Percentiles rank a stretch among this genome's conserved stretches.
phyloP scores from a whole-genome alignment of 2,797 vertebrate genomes.

The Darevskia nairensis region DNA sequence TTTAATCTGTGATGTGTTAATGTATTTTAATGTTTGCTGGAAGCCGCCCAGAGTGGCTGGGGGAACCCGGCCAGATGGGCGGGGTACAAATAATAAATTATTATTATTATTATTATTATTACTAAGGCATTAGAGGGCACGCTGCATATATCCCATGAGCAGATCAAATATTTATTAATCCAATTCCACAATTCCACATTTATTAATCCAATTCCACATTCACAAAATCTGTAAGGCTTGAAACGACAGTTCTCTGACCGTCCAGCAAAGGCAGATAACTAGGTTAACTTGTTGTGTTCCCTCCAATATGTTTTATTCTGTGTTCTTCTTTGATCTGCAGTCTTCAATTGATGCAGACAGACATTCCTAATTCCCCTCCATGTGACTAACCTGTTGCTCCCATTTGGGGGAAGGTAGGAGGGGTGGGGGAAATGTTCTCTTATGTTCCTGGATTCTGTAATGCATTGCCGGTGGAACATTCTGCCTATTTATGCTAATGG shows the following conservation, averaged over 20 bases:
- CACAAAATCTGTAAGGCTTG: neutral
- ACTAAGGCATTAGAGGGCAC: neutral
- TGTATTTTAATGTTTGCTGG: too few relatives aligned
- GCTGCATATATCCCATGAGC: neutral
- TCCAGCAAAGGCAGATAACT: too few relatives aligned
- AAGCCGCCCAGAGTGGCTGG: too few relatives aligned
- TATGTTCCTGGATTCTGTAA: neutral
- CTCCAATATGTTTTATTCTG: neutral
- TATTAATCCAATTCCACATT: neutral
- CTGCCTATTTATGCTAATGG: neutral
- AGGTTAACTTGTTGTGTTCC: neutral
- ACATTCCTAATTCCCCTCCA: neutral
- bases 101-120: too few relatives aligned
- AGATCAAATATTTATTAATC: neutral
- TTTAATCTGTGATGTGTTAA: too few relatives aligned
- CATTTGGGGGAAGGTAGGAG: too few relatives aligned
- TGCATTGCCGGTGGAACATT: neutral
- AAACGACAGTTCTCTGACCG: too few relatives aligned
- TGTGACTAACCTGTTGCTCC: neutral
- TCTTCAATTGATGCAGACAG: neutral
- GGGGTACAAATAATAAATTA: too few relatives aligned
- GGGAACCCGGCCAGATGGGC: too few relatives aligned
- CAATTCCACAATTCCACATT: neutral
- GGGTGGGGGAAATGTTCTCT: neutral
- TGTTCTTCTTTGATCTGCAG: neutral